A percentile compares a stretch with the other conserved stretches of the same genome.
Conservation (phyloP, 2,113 vertebrate genomes). For the Callaeas wilsoni region DNA sequence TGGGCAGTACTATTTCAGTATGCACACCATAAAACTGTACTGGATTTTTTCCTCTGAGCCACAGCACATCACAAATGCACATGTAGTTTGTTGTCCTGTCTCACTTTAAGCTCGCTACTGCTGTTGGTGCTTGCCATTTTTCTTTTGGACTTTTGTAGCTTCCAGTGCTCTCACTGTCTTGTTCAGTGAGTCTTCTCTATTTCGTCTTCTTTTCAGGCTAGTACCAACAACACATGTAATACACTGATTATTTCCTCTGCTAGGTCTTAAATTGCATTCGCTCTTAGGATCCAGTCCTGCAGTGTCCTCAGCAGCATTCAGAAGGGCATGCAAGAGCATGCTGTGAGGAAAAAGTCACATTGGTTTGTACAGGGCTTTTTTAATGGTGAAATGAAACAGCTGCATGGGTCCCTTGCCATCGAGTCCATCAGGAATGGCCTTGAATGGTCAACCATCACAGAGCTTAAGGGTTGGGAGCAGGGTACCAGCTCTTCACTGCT, state of each 20-base stretch:
- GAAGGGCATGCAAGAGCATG: not conserved
- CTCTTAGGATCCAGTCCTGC: not conserved
- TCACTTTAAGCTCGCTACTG: not conserved
- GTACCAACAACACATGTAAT: not conserved
- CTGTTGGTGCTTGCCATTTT: not conserved
- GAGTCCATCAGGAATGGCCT: not conserved
- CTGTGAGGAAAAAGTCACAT: not conserved
- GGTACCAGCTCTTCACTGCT: rapidly evolving
- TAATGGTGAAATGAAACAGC: not conserved
- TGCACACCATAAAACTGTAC: not conserved
- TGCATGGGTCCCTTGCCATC: rapidly evolving
- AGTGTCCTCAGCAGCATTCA: not conserved
- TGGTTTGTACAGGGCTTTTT: not conserved
- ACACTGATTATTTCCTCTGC: not conserved
- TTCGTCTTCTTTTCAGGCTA: not conserved
- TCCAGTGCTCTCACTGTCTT: not conserved
- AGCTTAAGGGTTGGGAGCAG: not conserved
- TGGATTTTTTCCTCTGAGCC: not conserved
- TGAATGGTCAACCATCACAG: rapidly evolving
- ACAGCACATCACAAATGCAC: not conserved
- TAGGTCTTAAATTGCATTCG: not conserved
- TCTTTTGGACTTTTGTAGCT: not conserved
- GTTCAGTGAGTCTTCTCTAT: not conserved
- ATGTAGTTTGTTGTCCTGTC: not conserved
- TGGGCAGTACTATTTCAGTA: not conserved